Evolutionary conservation across 2,888 invertebrate species (phyloP).

Genomic region (Tridacna gigas): DNA sequence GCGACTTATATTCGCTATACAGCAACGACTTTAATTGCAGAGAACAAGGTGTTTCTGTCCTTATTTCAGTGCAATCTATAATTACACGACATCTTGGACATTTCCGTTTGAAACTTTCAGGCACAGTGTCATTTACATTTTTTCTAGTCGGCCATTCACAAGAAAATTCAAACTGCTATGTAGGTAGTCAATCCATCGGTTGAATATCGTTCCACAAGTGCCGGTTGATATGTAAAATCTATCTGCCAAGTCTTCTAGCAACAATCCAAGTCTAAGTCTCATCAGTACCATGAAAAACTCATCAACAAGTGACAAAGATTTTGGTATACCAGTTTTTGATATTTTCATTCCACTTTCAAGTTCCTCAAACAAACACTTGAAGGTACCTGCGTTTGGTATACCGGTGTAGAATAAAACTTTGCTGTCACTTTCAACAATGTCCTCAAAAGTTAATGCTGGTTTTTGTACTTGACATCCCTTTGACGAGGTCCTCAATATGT

Average conservation of each 20-base stretch:
- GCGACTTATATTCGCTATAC: constrained; percentile 54
- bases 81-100: constrained; percentile 58
- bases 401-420: constrained; percentile 43
- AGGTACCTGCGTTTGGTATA: constrained; percentile 36
- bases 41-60: constrained; percentile 54
- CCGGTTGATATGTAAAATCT: constrained; percentile 33
- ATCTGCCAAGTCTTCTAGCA: constrained; percentile 41
- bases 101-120: constrained; percentile 41
- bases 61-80: constrained; percentile 67
- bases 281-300: constrained; percentile 46
- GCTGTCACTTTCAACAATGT: no score
- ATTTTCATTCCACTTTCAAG: not conserved
- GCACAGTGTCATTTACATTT: constrained; percentile 32
- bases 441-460: no score
- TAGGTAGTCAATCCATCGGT: constrained; percentile 35
- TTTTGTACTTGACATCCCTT: no score
- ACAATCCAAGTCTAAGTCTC: constrained; percentile 46
- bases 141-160: constrained; percentile 30
- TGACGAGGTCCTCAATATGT: no score
- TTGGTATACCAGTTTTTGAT: constrained; percentile 27
- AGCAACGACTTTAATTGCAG: constrained; percentile 37
- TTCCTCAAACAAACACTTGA: constrained; percentile 49
- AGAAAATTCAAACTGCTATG: constrained; percentile 22
- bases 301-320: constrained; percentile 29
- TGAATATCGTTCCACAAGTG: constrained; percentile 32